These are phyloP conservation scores for Nemurella pictetii DNA, from an alignment of 2,888 invertebrate species.

Conservation along the genomic window DNA sequence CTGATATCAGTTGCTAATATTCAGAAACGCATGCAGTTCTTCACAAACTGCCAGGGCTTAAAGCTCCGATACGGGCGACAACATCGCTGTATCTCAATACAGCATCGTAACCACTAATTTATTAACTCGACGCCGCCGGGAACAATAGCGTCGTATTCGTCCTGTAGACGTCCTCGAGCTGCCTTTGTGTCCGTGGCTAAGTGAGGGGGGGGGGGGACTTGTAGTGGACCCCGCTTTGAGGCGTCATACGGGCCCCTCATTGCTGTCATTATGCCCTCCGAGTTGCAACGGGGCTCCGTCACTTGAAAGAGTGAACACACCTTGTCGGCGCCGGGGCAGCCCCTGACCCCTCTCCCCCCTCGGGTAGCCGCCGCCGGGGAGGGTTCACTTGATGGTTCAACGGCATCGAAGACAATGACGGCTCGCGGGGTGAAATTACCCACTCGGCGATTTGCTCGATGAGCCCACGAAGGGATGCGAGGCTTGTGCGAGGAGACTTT, in stretches of 20 bases:
- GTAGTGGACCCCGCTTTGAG: background rate
- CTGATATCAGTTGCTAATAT: too few species aligned
- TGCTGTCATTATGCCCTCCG: background rate
- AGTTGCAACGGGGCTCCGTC: too few species aligned
- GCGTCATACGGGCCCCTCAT: background rate
- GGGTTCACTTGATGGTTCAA: too few species aligned
- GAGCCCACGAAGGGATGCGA: background rate
- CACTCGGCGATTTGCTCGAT: background rate
- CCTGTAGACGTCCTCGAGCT: background rate
- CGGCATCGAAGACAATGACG: background rate
- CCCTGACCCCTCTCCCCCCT: background rate
- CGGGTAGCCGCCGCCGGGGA: too few species aligned
- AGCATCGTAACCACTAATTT: too few species aligned
- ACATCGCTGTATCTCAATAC: too few species aligned
- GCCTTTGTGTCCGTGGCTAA: background rate
- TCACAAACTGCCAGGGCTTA: too few species aligned
- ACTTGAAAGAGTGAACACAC: background rate
- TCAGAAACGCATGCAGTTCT: too few species aligned
- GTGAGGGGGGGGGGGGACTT: too few species aligned
- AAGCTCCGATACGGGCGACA: too few species aligned
- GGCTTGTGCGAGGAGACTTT: background rate
- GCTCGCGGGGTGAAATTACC: background rate
- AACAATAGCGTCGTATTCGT: background rate
- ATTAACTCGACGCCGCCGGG: too few species aligned
- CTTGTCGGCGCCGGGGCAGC: background rate